These are phyloP conservation scores for Atta texana DNA, from an alignment of 1,140 invertebrate species.

Conservation along the genomic window DNA sequence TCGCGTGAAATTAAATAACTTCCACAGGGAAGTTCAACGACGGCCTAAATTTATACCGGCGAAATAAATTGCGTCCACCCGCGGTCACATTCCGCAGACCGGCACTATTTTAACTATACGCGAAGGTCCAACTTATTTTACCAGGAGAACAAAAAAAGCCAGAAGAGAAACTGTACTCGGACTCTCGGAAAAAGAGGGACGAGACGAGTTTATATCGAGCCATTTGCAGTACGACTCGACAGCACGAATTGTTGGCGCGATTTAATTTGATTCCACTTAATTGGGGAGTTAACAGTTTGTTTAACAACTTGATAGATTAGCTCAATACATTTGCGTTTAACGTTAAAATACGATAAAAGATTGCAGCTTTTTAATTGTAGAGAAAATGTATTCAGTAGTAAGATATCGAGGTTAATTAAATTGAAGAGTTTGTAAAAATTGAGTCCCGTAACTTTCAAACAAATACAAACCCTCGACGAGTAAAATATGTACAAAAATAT, in stretches of 20 bases:
- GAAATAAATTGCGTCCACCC: constrained; percentile 73
- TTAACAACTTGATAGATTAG: constrained; percentile 65
- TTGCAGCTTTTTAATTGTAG: constrained; percentile 48
- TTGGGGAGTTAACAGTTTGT: constrained; percentile 63
- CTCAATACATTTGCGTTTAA: constrained; percentile 58
- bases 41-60: constrained; percentile 72
- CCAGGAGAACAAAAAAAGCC: constrained; percentile 36
- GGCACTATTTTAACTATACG: constrained; percentile 76
- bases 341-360: constrained; percentile 24
- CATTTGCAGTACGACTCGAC: constrained; percentile 69
- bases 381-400: neutral
- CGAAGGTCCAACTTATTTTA: constrained; percentile 53
- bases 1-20: constrained; percentile 75
- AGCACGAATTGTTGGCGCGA: constrained; percentile 65
- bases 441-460: constrained; percentile 6
- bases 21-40: constrained; percentile 68
- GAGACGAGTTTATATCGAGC: constrained; percentile 49
- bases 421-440: constrained; percentile 4
- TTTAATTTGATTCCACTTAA: constrained; percentile 65
- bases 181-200: constrained; percentile 32
- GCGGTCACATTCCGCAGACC: constrained; percentile 67
- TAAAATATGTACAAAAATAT: constrained; percentile 18
- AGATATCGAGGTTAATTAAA: constrained; percentile 21
- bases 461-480: neutral
- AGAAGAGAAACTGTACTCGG: constrained; percentile 44